Conservation (phyloP, 2,113 vertebrate genomes). For the Carassius auratus region DNA sequence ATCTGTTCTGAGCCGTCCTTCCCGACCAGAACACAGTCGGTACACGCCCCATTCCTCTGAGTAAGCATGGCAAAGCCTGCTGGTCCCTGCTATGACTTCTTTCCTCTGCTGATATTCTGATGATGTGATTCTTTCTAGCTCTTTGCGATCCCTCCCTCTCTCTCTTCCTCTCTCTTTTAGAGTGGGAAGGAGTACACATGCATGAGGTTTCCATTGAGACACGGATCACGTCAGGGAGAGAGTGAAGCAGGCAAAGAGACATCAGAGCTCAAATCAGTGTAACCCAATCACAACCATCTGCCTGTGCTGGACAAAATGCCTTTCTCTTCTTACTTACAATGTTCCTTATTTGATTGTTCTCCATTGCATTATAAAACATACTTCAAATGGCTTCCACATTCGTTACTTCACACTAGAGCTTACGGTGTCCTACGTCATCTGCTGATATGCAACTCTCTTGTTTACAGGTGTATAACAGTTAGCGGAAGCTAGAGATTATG, state of each 20-base stretch:
- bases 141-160: constrained; percentile 25
- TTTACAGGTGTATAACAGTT: too few species aligned
- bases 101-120: constrained; percentile 29
- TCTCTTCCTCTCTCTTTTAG: constrained; percentile 31
- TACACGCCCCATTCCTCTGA: constrained; percentile 68
- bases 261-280: not conserved
- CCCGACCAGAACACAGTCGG: constrained; percentile 56
- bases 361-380: too few species aligned
- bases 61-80: constrained; percentile 72
- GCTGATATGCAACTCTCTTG: too few species aligned
- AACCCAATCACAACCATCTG: not conserved
- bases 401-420: too few species aligned
- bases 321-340: not conserved
- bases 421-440: too few species aligned
- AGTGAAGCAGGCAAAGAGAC: constrained; percentile 10
- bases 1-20: constrained; percentile 62
- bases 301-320: not conserved
- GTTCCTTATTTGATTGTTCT: not conserved
- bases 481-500: too few species aligned
- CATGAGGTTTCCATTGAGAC: constrained; percentile 49
- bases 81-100: constrained; percentile 5
- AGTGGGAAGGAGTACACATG: constrained; percentile 31
- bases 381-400: too few species aligned
- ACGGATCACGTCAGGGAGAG: not conserved
- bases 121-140: constrained; percentile 35